Evolutionary conservation across 2,113 vertebrate genomes (phyloP), one percentile per base, ranked within the genome.

Genomic region (Callocephalon fimbriatum): DNA sequence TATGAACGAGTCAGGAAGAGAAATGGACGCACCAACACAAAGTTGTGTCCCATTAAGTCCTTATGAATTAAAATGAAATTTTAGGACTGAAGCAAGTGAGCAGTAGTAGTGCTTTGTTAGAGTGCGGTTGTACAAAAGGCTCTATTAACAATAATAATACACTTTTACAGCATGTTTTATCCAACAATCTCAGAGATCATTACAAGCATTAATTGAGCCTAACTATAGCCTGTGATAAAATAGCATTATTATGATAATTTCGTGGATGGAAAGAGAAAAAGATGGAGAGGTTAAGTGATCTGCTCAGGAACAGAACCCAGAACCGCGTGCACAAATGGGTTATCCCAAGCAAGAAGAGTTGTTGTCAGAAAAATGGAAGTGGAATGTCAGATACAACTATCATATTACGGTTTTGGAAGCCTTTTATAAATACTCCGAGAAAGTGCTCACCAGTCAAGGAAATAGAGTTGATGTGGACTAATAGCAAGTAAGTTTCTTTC

Each of bases 191-290:
- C 59, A 86, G 78, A 96, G 85, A 90, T 83, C 74, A 80, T 92
- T 86, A 88, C 65, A 96, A 93, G 94, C 85, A 92, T 90, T 96
- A 96, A 96, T 87, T 91, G 90, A 91, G 72, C 54, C 75, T 94
- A 87, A 94, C 75, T 77, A 86, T 37, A 93, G 87, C 59, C 82
- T 93, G 61, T 85, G 51, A 95, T 93, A 88, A 92, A 86, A 91
- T 86, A 92, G 50, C 42, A 80, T 96, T 96, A 88, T 90, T 82
- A 88, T 95, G 71, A 25, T 93, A 83, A 92, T 97, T 94, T 96
- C 90, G 90, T 73, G 72, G 74, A 92, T 74, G 45, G 71, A 90
- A 84, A 91, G 47, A 85, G 61, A 85, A 91, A 86, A 86, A 94
- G 74, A 72, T 61, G 68, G 86, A 94, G 73, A 68, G 75, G 82